Evolutionary conservation across 2,113 vertebrate species (phyloP).

Genomic region (Hemiscyllium ocellatum): DNA sequence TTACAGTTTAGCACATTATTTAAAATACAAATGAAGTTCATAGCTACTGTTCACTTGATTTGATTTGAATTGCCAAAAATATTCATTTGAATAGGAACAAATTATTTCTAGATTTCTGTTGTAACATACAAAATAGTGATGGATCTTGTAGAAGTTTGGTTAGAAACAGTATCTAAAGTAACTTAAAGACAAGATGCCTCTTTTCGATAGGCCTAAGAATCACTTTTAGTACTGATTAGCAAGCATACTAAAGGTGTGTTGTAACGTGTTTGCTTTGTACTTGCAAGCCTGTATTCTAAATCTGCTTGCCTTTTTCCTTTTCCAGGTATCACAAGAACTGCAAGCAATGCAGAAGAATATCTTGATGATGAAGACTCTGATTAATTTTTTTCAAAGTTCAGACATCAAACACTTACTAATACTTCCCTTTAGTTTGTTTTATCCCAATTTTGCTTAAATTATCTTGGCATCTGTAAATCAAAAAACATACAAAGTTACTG

Average conservation of each 20-base stretch:
- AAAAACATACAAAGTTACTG: constrained; percentile 38
- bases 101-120: neutral
- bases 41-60: neutral
- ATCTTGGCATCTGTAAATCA: constrained; percentile 44
- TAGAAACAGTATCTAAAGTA: neutral
- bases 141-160: neutral
- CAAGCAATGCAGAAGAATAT: constrained; percentile 91
- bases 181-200: neutral
- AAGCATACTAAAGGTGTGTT: neutral
- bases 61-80: too few relatives aligned
- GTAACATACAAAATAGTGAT: neutral
- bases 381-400: constrained; percentile 57
- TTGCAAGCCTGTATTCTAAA: neutral
- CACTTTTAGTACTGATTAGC: neutral
- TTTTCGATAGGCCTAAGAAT: neutral
- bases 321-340: constrained; percentile 65
- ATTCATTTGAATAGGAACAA: too few relatives aligned
- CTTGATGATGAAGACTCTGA: constrained; percentile 96
- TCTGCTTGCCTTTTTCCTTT: constrained; percentile 41
- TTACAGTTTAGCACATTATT: neutral
- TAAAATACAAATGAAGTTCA: neutral
- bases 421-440: neutral
- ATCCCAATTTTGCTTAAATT: constrained; percentile 45
- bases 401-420: constrained; percentile 36
- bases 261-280: neutral